Conservation (phyloP, 2,797 vertebrate genomes). For the Eulemur rubriventer region DNA sequence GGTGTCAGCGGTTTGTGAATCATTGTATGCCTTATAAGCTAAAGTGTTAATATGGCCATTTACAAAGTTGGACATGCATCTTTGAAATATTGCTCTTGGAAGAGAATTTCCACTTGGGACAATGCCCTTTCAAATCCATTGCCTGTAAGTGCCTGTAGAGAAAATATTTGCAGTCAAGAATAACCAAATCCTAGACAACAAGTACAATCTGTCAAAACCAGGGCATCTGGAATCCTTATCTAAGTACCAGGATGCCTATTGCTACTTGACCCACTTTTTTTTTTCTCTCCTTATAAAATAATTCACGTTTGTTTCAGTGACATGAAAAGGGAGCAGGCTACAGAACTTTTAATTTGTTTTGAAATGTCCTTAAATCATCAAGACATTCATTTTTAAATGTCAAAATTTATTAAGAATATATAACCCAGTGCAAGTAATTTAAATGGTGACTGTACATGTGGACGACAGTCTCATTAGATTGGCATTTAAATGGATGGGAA, state of each 20-base stretch:
- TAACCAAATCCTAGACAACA: constrained; percentile 53
- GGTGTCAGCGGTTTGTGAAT: background rate
- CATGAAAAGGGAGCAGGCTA: constrained; percentile 47
- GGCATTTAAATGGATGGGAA: constrained; percentile 51
- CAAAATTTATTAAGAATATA: constrained; percentile 56
- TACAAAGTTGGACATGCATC: background rate
- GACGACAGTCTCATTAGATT: constrained; percentile 29
- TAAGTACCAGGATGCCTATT: constrained; percentile 46
- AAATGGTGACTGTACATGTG: background rate
- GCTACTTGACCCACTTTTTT: constrained; percentile 63
- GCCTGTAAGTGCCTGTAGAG: background rate
- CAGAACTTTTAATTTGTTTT: constrained; percentile 60
- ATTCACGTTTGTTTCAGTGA: constrained; percentile 61
- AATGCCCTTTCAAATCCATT: constrained; percentile 24
- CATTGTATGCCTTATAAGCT: background rate
- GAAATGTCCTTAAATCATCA: constrained; percentile 59
- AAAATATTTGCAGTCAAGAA: constrained; percentile 59
- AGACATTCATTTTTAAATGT: constrained; percentile 62
- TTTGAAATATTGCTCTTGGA: constrained; percentile 30
- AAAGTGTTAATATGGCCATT: constrained; percentile 12
- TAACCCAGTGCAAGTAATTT: constrained; percentile 45
- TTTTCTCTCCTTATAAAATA: constrained; percentile 29
- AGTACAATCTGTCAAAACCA: constrained; percentile 47
- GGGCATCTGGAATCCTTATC: constrained; percentile 52
- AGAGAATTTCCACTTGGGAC: constrained; percentile 39